Percentiles rank a stretch among this genome's conserved stretches.
Evolutionary conservation across 2,113 vertebrate species (phyloP).

Genomic region (Rhombomys opimus): DNA sequence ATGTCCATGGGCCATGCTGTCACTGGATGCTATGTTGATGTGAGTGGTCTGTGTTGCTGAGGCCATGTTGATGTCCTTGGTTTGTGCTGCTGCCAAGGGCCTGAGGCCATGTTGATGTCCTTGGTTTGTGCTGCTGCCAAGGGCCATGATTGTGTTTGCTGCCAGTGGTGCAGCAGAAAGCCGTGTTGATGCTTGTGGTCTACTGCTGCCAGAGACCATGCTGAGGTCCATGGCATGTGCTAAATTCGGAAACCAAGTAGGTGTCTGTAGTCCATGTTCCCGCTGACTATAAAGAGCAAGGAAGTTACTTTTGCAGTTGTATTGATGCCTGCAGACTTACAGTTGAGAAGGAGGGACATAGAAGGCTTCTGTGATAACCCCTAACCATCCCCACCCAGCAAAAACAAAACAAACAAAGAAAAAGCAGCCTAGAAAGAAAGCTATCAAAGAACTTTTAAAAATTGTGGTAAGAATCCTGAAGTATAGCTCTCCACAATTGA

Average conservation of each 20-base stretch:
- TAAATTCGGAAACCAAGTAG: not conserved
- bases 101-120: not conserved
- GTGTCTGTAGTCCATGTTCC: not conserved
- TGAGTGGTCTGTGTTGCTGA: not conserved
- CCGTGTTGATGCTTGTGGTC: not conserved
- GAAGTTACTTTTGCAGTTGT: not conserved
- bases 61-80: not conserved
- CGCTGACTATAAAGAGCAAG: not conserved
- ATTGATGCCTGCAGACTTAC: not conserved
- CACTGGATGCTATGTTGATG: not conserved
- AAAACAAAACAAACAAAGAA: not conserved
- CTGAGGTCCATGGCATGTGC: not conserved
- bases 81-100: not conserved
- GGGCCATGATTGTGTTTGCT: not conserved
- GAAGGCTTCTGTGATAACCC: not conserved
- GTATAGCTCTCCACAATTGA: not conserved
- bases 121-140: not conserved
- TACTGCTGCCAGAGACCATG: not conserved
- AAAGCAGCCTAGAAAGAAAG: not conserved
- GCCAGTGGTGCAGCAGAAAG: not conserved
- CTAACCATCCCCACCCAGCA: not conserved
- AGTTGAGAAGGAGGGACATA: not conserved
- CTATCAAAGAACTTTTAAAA: not conserved
- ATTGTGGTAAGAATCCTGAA: not conserved
- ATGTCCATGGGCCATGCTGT: not conserved